Percentiles rank a stretch among this genome's conserved stretches.
Evolutionary conservation across 2,797 vertebrate genomes (phyloP).

Genomic region (Gila robusta): DNA sequence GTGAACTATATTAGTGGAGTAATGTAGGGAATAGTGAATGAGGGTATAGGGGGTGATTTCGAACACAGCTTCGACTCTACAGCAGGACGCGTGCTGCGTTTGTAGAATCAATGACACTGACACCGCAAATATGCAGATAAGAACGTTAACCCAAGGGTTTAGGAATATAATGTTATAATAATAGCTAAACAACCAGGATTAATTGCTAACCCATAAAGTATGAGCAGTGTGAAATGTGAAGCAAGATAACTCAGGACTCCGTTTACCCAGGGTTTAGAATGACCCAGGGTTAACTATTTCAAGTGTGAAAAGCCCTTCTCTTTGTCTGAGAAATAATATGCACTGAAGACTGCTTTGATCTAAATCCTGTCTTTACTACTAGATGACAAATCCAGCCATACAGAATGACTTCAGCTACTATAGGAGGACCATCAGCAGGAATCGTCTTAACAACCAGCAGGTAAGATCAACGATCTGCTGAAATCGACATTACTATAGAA

Average conservation of each 20-base stretch:
- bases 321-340: not conserved
- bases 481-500: not conserved
- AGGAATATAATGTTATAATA: not conserved
- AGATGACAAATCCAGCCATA: slow-evolving; percentile 96
- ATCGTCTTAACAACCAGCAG: slow-evolving; percentile 91
- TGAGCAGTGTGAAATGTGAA: not conserved
- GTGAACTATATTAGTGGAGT: no score
- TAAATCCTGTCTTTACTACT: slow-evolving; percentile 54
- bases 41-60: no score
- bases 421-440: slow-evolving; percentile 91
- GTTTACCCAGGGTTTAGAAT: not conserved
- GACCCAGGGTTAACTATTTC: not conserved
- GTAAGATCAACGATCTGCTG: slow-evolving; percentile 66
- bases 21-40: no score
- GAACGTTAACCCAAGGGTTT: not conserved
- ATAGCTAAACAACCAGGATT: not conserved
- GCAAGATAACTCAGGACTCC: not conserved
- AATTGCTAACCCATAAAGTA: not conserved
- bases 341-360: not conserved
- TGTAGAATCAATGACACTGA: not conserved
- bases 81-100: not conserved
- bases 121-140: not conserved
- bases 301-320: not conserved
- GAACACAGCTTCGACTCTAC: no score
- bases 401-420: slow-evolving; percentile 96